A percentile compares a stretch with the other conserved stretches of the same genome.
Evolutionary conservation across 2,113 vertebrate genomes (phyloP).

Genomic region (Sebastes schlegelii): DNA sequence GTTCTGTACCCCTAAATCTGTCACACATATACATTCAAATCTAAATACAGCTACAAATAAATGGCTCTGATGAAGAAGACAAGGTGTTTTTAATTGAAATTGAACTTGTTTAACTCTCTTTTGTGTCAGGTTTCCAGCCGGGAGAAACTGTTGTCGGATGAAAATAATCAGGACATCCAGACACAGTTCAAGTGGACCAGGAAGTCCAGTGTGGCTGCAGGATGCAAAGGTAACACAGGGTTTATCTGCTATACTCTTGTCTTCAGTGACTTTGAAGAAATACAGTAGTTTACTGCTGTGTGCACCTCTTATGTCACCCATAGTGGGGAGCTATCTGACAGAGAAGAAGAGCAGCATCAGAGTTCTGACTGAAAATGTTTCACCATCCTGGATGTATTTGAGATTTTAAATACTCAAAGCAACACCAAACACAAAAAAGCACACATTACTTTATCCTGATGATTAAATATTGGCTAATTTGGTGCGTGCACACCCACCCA

Average conservation of each 20-base stretch:
- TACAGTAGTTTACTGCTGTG: neutral
- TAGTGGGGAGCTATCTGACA: conserved; percentile 7
- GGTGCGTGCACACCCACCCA: neutral
- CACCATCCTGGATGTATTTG: neutral
- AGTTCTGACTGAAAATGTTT: neutral
- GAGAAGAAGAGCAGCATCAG: neutral
- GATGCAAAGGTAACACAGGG: conserved; percentile 52
- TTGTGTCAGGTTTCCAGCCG: conserved; percentile 53
- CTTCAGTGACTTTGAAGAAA: neutral
- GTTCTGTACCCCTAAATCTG: neutral
- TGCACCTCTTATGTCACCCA: conserved; percentile 10
- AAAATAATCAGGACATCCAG: conserved; percentile 25
- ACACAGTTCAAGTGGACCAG: conserved; percentile 44
- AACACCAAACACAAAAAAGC: neutral
- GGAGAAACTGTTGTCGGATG: conserved; percentile 28
- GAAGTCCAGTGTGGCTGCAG: conserved; percentile 32
- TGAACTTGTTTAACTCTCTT: neutral
- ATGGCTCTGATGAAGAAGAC: neutral
- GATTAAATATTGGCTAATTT: conserved; percentile 38
- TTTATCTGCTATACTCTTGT: neutral
- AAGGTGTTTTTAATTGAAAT: neutral
- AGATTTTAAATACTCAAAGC: neutral
- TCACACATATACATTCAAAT: neutral
- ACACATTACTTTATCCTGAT: neutral
- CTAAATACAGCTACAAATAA: neutral